Conservation (phyloP, 1,140 invertebrate genomes). For the Heliconius eleuchia region DNA sequence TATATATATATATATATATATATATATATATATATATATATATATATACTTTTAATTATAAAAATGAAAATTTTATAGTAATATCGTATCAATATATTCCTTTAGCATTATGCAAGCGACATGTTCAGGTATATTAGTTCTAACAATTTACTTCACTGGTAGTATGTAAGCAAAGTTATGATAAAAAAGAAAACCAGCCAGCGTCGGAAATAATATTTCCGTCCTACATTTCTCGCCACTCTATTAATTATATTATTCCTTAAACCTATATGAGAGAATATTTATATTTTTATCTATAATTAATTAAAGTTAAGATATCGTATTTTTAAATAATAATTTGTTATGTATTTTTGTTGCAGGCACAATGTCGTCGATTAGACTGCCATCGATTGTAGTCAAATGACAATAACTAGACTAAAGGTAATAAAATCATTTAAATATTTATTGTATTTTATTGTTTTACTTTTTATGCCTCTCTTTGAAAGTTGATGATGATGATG, state of each 20-base stretch:
- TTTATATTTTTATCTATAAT: background rate
- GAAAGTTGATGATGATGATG: no score
- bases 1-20: no score
- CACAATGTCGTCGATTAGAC: constrained; percentile 70
- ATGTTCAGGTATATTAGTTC: constrained; percentile 20
- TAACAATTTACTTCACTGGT: background rate
- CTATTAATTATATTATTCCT: constrained; percentile 21
- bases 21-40: background rate
- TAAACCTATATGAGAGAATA: background rate
- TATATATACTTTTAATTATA: no score
- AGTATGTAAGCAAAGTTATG: constrained; percentile 18
- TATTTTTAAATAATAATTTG: constrained; percentile 19
- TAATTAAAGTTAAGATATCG: no score
- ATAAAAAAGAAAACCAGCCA: constrained; percentile 23
- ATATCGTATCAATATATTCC: background rate
- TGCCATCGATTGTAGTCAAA: constrained; percentile 65
- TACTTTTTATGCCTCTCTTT: background rate
- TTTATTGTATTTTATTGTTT: background rate
- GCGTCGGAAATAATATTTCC: constrained; percentile 27
- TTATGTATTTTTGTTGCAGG: constrained; percentile 62
- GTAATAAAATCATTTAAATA: constrained; percentile 37
- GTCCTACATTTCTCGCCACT: constrained; percentile 18
- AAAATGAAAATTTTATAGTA: background rate
- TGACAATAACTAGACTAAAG: constrained; percentile 78
- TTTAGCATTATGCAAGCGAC: constrained; percentile 10